These are phyloP conservation scores for cat (Felis catus) DNA, from an alignment of 2,113 vertebrate species.

Conservation along the genomic window DNA sequence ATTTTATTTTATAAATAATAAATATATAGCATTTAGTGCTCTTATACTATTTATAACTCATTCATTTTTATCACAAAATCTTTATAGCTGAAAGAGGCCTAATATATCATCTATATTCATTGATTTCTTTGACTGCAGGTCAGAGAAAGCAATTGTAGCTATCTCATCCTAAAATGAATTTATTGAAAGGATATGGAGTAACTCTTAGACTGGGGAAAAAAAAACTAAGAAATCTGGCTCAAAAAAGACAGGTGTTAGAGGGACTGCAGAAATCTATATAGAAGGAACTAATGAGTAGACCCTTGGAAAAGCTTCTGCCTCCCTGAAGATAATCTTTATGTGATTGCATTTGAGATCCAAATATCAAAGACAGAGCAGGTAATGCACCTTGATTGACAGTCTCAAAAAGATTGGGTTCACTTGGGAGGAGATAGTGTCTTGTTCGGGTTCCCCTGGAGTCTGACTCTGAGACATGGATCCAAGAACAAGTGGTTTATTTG, in stretches of 20 bases:
- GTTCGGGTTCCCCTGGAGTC: neutral
- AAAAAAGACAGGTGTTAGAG: neutral
- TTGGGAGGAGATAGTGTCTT: neutral
- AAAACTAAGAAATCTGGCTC: neutral
- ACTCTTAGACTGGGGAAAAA: neutral
- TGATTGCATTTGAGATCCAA: neutral
- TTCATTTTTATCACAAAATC: constrained; percentile 47
- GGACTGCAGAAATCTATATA: neutral
- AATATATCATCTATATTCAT: constrained; percentile 47
- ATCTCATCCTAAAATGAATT: constrained; percentile 23
- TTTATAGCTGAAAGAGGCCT: neutral
- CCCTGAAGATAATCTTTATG: neutral
- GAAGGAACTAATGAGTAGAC: neutral
- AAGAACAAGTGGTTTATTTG: neutral
- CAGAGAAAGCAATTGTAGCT: constrained; percentile 1
- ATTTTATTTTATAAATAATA: constrained; percentile 46
- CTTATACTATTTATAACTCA: constrained; percentile 4
- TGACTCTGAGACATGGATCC: neutral
- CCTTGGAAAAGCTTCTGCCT: neutral
- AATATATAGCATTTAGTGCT: constrained; percentile 10
- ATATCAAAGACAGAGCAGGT: neutral
- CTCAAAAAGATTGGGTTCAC: neutral
- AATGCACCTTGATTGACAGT: neutral
- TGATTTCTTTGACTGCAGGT: constrained; percentile 20
- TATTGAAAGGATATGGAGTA: neutral